Conservation (phyloP, 2,797 vertebrate species). For the Sarcophilus harrisii region DNA sequence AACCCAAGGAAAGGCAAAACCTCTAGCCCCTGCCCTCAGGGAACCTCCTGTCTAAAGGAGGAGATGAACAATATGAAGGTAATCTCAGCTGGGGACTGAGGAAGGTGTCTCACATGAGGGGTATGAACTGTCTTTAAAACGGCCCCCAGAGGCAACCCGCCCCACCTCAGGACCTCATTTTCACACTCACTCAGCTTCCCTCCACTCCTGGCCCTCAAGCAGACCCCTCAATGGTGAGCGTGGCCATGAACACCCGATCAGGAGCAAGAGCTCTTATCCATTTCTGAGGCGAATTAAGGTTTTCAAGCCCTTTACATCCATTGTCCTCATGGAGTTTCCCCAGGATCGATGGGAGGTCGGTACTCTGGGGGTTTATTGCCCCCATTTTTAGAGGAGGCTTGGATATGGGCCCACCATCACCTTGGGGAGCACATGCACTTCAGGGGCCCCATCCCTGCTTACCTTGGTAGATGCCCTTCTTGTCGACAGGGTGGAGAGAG, state of each 20-base stretch:
- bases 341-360: neutral
- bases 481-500: neutral
- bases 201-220: neutral
- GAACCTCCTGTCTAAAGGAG: neutral
- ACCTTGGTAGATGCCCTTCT: slow-evolving; percentile 45
- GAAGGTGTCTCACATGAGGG: neutral
- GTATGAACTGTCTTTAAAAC: neutral
- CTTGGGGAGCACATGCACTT: neutral
- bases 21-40: neutral
- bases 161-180: neutral
- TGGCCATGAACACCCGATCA: neutral
- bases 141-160: neutral
- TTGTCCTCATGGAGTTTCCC: neutral
- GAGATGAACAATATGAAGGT: neutral
- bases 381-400: neutral
- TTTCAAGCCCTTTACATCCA: neutral
- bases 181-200: neutral
- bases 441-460: slow-evolving; percentile 21
- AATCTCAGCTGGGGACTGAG: neutral
- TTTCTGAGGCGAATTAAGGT: neutral
- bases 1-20: neutral
- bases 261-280: neutral
- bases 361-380: neutral
- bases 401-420: no score
- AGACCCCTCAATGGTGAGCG: neutral